Evolutionary conservation across 1,140 invertebrate species (phyloP), one percentile per base, ranked within the genome.

Genomic region (Drosophila bocki): DNA sequence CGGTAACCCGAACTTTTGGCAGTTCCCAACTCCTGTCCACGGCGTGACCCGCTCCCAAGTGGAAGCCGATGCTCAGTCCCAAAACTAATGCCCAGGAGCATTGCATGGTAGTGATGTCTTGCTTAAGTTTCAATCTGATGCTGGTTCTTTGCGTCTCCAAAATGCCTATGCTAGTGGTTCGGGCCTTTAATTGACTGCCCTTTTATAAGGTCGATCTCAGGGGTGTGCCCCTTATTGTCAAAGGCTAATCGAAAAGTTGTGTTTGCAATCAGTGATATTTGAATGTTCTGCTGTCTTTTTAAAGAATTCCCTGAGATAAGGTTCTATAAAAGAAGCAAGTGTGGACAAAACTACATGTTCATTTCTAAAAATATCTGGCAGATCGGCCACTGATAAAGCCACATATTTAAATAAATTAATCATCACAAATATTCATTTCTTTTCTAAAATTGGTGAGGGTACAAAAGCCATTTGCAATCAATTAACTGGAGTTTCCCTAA

Each of bases 71-170:
- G 54, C 33, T 48, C 11, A 56, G 12, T 47, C 13, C 68, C 65
- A 68, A 64, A 22, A 64, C 63, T 72, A 51, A 75, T 78, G 85
- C 61, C 81, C 48, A 85, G 45, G 48, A 84, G 64, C 78, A 84
- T 65, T 47, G 68, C 77, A 60, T 77, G 54, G 37, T 50, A 75
- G 35, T 44, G 59, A 19, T 17, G 45, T 56, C 33, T 9, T 47
- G 29, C 0, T 15, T 33, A 6, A n/a, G n/a, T 17, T 48, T 47
- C 19, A 22, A 60, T 60, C 35, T 35, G 22, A 47, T 58, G n/a
- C 17, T 33, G 39, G 9, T 42, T 53, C 68, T 39, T 35, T 74
- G 47, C 19, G 19, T 19, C 22, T 53, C 37, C 22, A 54, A 47
- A 47, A 22, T 75, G 13, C 3, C 12, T 32, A 3, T 33, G 9